Base-by-base conservation (phyloP, 53 echinoderm and acorn worm genomes). In the Echinarachnius parma region DNA sequence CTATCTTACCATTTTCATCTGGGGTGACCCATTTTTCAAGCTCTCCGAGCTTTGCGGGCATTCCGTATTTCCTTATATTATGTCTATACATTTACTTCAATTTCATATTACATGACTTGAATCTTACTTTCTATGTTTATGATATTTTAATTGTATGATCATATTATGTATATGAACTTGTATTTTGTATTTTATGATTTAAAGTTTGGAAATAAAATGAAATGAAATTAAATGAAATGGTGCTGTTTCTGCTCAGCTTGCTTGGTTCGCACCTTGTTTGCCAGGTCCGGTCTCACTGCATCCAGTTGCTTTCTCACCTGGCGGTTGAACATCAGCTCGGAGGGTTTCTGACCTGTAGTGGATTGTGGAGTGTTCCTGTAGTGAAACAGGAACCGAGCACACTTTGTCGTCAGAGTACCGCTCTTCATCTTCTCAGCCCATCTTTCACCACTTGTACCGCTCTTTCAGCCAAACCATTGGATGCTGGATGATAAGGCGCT, bases 321-420 rank as follows among this genome's bases (percentile, higher is more conserved):
- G 21, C 83, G 21, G 4, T 49, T 28, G 16, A 83, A 59, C 53
- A 83, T 22, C 16, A 83, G 19, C 39, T 77, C 46, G 4, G 84
- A 46, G 22, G 77, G 84, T 0, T n/a, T n/a, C 19, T 28, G 60
- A 4, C 70, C 68, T 48, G 83, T 83, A 2, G 57, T 81, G 5
- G 81, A 20, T n/a, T 83, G 77, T 48, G 46, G 83, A 33, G 66
- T 83, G 33, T 66, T 83, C 9, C 78, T 21, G 54, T 77, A 83
- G 9, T 77, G 77, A 39, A 77, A 67, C 15, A 83, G 27, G n/a
- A 77, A 65, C 3, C 76, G 28, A n/a, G 65, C 76, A 46, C 34
- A 8, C 37, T 83, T 83, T 9, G 60, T 69, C 8, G 33, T 59
- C 21, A 82, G 18, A 1, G 42, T 28, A 22, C 75, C 75, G 14